Conservation (phyloP, 2,113 vertebrate genomes). For the Sinocyclocheilus rhinocerous region DNA sequence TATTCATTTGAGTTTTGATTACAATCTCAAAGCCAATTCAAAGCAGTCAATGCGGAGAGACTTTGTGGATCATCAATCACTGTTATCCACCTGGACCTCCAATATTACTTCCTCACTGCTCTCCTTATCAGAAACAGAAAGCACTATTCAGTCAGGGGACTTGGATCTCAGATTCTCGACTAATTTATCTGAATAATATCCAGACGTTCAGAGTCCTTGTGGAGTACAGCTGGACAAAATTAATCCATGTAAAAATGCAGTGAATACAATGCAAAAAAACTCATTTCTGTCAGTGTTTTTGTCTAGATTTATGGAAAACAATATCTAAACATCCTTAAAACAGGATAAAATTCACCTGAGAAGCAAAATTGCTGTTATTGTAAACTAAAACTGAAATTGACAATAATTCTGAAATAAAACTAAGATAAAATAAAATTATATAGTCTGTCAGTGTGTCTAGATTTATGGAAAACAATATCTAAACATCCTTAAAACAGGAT, state of each 20-base stretch:
- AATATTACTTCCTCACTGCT: conserved; percentile 1
- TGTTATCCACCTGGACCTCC: conserved; percentile 10
- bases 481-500: too few relatives aligned
- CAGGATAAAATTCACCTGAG: too few relatives aligned
- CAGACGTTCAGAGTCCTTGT: background rate
- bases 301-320: too few relatives aligned
- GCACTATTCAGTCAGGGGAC: conserved; percentile 6
- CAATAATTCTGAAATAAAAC: too few relatives aligned
- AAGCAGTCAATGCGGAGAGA: conserved; percentile 22
- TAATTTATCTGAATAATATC: conserved; percentile 13
- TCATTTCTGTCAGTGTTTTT: too few relatives aligned
- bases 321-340: too few relatives aligned
- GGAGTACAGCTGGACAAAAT: background rate
- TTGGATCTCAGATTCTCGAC: background rate
- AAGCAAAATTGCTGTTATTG: too few relatives aligned
- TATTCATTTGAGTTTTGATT: conserved; percentile 67
- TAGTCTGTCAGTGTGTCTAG: too few relatives aligned
- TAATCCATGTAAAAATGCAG: background rate
- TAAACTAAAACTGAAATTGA: too few relatives aligned
- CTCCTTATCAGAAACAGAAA: conserved; percentile 42
- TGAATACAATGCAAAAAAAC: background rate
- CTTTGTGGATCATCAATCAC: conserved; percentile 28
- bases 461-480: too few relatives aligned
- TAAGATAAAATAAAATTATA: too few relatives aligned
- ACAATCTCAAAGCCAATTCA: conserved; percentile 46